A percentile compares a stretch with the other conserved stretches of the same genome.
These are phyloP conservation scores for Limnephilus auricula DNA, from an alignment of 2,888 invertebrate species.

Conservation along the genomic window DNA sequence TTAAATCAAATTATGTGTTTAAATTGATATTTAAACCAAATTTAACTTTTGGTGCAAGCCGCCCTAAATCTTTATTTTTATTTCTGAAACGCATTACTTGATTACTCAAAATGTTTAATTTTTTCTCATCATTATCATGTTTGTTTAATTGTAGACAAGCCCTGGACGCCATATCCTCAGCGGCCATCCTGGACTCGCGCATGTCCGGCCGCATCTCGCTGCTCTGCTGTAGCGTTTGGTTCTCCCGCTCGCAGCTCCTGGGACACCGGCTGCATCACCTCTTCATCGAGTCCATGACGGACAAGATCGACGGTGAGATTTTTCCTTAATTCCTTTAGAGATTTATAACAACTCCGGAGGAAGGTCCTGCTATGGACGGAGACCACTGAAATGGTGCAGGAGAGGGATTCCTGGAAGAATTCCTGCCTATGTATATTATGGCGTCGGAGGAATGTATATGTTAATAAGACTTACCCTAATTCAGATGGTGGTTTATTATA, in stretches of 20 bases:
- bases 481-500: no score
- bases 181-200: constrained; percentile 59
- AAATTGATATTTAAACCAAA: no score
- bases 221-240: constrained; percentile 62
- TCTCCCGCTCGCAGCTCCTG: constrained; percentile 58
- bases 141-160: constrained; percentile 50
- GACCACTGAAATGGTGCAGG: no score
- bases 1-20: no score
- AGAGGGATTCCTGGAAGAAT: no score
- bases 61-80: not conserved
- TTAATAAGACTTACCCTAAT: no score
- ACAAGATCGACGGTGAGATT: constrained; percentile 63
- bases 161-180: constrained; percentile 61
- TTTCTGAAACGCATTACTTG: not conserved
- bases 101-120: not conserved
- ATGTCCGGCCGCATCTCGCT: constrained; percentile 55
- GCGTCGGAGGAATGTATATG: no score
- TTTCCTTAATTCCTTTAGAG: no score
- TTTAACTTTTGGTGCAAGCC: no score
- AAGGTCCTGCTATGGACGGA: no score
- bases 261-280: constrained; percentile 57
- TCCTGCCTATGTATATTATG: no score
- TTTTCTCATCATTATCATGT: not conserved
- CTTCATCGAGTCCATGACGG: constrained; percentile 62
- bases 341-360: no score